Evolutionary conservation across 2,888 invertebrate species (phyloP).

Genomic region (Holacanthella duospinosa): DNA sequence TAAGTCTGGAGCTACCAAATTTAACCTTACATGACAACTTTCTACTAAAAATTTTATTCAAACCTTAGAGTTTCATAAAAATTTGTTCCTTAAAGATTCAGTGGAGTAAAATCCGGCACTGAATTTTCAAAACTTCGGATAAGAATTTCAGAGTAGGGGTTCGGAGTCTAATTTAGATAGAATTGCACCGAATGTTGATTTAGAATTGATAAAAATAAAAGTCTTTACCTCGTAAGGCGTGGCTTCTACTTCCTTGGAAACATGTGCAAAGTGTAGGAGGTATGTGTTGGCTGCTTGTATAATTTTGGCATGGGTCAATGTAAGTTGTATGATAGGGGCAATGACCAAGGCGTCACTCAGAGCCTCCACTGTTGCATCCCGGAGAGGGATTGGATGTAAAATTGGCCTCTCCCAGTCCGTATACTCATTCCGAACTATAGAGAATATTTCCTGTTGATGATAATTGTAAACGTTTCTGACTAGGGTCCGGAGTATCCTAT

Average conservation of each 20-base stretch:
- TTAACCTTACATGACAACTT: too few relatives aligned
- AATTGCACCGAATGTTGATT: too few relatives aligned
- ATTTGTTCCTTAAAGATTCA: too few relatives aligned
- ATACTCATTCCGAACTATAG: slow-evolving; percentile 82
- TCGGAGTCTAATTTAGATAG: too few relatives aligned
- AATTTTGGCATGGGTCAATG: slow-evolving; percentile 29
- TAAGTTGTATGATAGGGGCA: slow-evolving; percentile 48
- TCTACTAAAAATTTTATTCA: too few relatives aligned
- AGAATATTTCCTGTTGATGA: slow-evolving; percentile 92
- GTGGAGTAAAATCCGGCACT: too few relatives aligned
- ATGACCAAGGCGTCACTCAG: slow-evolving; percentile 89
- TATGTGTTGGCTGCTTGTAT: slow-evolving; percentile 29
- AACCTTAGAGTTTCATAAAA: too few relatives aligned
- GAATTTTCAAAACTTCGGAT: too few relatives aligned
- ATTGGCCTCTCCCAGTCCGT: slow-evolving; percentile 94
- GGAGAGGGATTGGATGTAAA: slow-evolving; percentile 74
- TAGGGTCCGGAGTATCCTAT: slow-evolving; percentile 72
- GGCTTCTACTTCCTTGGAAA: slow-evolving; percentile 29
- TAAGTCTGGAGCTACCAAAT: too few relatives aligned
- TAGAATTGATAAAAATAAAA: too few relatives aligned
- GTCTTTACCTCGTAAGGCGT: slow-evolving; percentile 34
- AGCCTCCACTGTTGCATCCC: slow-evolving; percentile 81
- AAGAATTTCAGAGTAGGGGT: too few relatives aligned
- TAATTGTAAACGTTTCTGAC: slow-evolving; percentile 90
- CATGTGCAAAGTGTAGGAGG: slow-evolving; percentile 36